Base-by-base conservation (phyloP, 2,888 invertebrate species). In the Drosophila formosana region DNA sequence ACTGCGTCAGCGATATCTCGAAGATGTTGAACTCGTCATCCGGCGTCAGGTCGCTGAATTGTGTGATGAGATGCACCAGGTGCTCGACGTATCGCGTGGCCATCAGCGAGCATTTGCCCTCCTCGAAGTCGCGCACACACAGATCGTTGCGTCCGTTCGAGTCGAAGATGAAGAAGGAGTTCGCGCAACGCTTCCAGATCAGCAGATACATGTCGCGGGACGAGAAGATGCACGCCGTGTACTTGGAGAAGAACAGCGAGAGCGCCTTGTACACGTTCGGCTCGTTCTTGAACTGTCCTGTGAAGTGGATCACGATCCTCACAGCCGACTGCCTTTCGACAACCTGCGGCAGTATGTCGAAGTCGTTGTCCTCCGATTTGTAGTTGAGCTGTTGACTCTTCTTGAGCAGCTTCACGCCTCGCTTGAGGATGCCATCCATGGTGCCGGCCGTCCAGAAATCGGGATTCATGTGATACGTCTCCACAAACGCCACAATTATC, bases 121-220 rank as follows among this genome's bases (percentile, higher is more conserved):
- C 75, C 18, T 70, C 62, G 9, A 89, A 87, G 58, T 92, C 88
- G 0, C 91, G 87, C 41, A 80, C 72, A 23, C 90, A 90, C 23
- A 81, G 9, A 28, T 85, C 78, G 30, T 81, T 75, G 4, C 92
- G 82, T 0, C 92, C 92, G 67, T 91, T 94, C 0, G 95, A 94
- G 89, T 95, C 95, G 80, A 95, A 95, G 74, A 95, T 93, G 69
- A 94, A 95, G 85, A 92, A 95, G 0, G 88, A 82, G 11, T 88
- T 82, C 69, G 94, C 93, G 51, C 94, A 93, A 51, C 92, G 93
- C 76, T 94, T 95, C 95, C 91, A 91, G 51, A 92, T 91, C 18
- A 92, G 46, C 13, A 92, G 62, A 43, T 77, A 90, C 6, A 90
- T 66, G 23, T 88, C 84, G 2, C 80, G 72, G 0, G 90, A 85